Base-by-base conservation (phyloP, 2,797 vertebrate species). In the Carcharodon carcharias region DNA sequence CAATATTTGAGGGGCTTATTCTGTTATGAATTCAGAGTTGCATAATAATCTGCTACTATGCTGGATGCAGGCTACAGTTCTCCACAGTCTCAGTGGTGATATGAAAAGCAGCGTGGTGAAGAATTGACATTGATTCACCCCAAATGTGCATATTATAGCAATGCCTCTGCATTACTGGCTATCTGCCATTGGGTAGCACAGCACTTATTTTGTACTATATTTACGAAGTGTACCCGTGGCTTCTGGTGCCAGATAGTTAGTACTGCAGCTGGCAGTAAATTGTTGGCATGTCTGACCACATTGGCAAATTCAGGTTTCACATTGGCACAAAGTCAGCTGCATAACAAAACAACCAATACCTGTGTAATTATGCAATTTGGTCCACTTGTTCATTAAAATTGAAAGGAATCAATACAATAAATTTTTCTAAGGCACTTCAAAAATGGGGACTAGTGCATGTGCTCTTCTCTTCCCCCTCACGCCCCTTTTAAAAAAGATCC, bases 91-190 rank as follows among this genome's bases (percentile, higher is more conserved):
- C 40, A 14, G 45, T 71, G n/a, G 63, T 95, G 65, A 69, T 95
- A 31, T 28, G 45, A 67, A 23, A 95, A 69, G 7, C 63, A 69
- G 54, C 35, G 94, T 56, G 69, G 50, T 77, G 94, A 77, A 56
- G 50, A 95, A 58, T 95, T 95, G 4, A 28, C 40, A 45, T 94
- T 54, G 54, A 28, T 56, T 91, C 88, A 61, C 67, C 67, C 45
- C 65, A 95, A 95, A 69, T 69, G 69, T 71, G 67, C 67, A 56
- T 69, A 54, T 71, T 95, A 23, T 54, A 50, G 50, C 54, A 58
- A 69, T 95, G 67, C 71, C 94, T 95, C 67, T 95, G 94, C 94
- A 95, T 95, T 95, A 77, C 69, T 95, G 69, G 67, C 40, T 95
- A 31, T 71, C 69, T 95, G 94, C 94, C 94, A 77, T 77, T 95